Conservation (phyloP, 2,113 vertebrate genomes). For the Empidonax traillii region DNA sequence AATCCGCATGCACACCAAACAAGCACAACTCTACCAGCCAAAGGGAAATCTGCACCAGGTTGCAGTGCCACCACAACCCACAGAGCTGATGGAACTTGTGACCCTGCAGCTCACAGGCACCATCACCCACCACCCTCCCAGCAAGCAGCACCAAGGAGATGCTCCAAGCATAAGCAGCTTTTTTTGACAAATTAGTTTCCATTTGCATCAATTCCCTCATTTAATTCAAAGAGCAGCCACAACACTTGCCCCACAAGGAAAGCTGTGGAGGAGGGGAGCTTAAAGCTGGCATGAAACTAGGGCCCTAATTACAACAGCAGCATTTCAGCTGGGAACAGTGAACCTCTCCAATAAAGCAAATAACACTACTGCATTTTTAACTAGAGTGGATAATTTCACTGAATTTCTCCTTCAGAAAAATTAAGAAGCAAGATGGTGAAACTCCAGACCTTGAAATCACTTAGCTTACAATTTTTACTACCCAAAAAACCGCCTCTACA, state of each 20-base stretch:
- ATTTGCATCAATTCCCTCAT: not conserved
- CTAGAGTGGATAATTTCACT: not conserved
- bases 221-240: not conserved
- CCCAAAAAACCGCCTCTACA: not conserved
- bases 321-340: not conserved
- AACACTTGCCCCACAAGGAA: not conserved
- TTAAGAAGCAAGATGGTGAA: not conserved
- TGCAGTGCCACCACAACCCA: not conserved
- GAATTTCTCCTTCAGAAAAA: not conserved
- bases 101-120: not conserved
- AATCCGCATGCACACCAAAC: not conserved
- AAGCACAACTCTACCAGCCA: not conserved
- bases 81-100: fast-evolving
- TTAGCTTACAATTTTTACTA: not conserved
- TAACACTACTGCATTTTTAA: not conserved
- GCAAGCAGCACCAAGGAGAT: not conserved
- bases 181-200: not conserved
- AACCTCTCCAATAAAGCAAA: not conserved
- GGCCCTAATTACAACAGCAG: not conserved
- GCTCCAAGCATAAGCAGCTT: not conserved
- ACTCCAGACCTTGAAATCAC: not conserved
- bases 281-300: not conserved
- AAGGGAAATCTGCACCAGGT: not conserved
- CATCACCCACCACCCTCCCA: not conserved
- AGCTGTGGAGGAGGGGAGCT: not conserved